A percentile compares a stretch with the other conserved stretches of the same genome.
Evolutionary conservation across 2,797 vertebrate genomes (phyloP).

Genomic region (Lindbergichthys nudifrons): DNA sequence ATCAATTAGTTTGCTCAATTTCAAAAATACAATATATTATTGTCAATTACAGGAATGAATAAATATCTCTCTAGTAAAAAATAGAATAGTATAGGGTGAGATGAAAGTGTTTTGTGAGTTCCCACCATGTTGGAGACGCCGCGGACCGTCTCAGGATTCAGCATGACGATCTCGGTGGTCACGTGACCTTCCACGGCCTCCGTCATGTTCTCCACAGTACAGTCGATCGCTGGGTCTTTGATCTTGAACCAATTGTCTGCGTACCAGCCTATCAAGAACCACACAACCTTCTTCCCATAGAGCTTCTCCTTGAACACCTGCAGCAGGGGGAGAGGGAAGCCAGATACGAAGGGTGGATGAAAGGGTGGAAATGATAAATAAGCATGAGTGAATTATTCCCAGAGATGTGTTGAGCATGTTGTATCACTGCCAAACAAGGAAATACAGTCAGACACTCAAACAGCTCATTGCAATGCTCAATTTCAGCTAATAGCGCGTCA

Average conservation of each 20-base stretch:
- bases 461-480: conserved; percentile 50
- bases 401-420: conserved; percentile 38
- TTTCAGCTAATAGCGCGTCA: conserved; percentile 53
- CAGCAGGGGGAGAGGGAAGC: conserved; percentile 7
- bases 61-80: neutral
- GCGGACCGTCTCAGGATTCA: conserved; percentile 94
- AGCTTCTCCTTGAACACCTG: conserved; percentile 98
- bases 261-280: conserved; percentile 98
- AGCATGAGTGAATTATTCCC: conserved; percentile 53
- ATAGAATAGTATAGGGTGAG: neutral
- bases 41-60: neutral
- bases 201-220: conserved; percentile 95
- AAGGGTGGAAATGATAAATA: conserved; percentile 40
- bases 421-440: conserved; percentile 50
- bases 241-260: conserved; percentile 98
- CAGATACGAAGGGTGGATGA: neutral
- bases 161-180: conserved; percentile 97
- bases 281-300: conserved; percentile 95
- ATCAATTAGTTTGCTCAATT: neutral
- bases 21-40: neutral
- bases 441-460: conserved; percentile 56
- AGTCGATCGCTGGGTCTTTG: conserved; percentile 95
- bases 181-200: conserved; percentile 96
- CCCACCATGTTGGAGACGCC: conserved; percentile 95
- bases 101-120: neutral